Base-by-base conservation (phyloP, 2,797 vertebrate genomes). In the Amniataba percoides region DNA sequence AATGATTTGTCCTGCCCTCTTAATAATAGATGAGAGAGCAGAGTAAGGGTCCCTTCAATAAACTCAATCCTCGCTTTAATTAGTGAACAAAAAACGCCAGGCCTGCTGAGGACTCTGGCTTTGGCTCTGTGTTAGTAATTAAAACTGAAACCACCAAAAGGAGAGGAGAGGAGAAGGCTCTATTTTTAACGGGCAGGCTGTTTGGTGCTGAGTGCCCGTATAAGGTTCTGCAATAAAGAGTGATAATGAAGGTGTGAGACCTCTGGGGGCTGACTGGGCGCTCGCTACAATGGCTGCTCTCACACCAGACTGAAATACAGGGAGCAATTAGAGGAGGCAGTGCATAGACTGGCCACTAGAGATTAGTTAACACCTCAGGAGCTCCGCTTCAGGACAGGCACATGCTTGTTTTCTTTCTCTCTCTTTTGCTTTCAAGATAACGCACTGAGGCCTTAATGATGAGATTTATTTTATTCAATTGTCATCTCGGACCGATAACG, bases 181-280 rank as follows among this genome's bases (percentile, higher is more conserved):
- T 97, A 96, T 97, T 97, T 97, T 97, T 97, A 97, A 97, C 96
- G 94, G 95, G 92, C 95, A 95, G 95, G 96, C 96, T 97, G 96
- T 96, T 97, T 92, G 94, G 95, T 96, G 96, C 96, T 72, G 93
- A 96, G 95, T 96, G 96, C 96, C 96, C 93, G 92, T 92, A 95
- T 96, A 96, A 96, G 95, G 95, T 96, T 96, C 93, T 95, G 96
- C 96, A 97, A 97, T 98, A 97, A 97, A 97, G 96, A 97, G 97
- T 96, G 96, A 97, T 98, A 97, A 98, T 97, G 96, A 98, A 97
- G 97, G 97, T 97, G 97, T 96, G 96, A 97, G 96, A 96, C 96
- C 96, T 96, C 96, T 92, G 87, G 93, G 94, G 95, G 96, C 95
- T 93, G 95, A 95, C 95, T 96, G 96, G 95, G 96, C 95, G 96